Evolutionary conservation across 2,888 invertebrate species (phyloP).

Genomic region (Trichopoda pennipes): DNA sequence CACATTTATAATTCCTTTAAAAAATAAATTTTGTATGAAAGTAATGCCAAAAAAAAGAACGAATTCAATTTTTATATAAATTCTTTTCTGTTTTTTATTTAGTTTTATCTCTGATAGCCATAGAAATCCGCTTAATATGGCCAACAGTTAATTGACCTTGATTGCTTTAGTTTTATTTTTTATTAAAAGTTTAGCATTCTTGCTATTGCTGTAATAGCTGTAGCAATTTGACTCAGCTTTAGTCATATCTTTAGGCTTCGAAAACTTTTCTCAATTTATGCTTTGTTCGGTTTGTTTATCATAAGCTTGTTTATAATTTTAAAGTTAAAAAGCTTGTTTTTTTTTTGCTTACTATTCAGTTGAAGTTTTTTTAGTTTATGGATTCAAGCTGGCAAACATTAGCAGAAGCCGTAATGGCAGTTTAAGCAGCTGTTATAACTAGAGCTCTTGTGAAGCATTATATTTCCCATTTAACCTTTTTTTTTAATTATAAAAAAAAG

Average conservation of each 20-base stretch:
- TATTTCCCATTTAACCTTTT: slow-evolving; percentile 20
- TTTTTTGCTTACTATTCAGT: neutral
- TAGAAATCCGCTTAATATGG: slow-evolving; percentile 73
- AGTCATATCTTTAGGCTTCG: neutral
- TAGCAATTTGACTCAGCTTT: slow-evolving; percentile 42
- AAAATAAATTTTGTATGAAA: neutral
- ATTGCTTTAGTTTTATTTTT: slow-evolving; percentile 73
- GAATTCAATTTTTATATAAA: too few relatives aligned
- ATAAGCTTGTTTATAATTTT: neutral
- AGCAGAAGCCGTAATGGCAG: neutral
- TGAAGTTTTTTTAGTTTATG: slow-evolving; percentile 1
- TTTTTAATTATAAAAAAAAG: too few relatives aligned
- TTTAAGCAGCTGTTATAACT: neutral
- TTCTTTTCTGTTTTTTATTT: neutral
- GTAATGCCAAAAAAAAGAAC: neutral
- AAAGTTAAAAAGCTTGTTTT: slow-evolving; percentile 2
- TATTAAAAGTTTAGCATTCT: slow-evolving; percentile 23
- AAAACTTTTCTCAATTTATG: slow-evolving; percentile 24
- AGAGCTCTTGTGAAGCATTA: slow-evolving; percentile 15
- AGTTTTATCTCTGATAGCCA: slow-evolving; percentile 7
- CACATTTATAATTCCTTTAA: too few relatives aligned
- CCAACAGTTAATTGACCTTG: slow-evolving; percentile 79
- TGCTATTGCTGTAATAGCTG: slow-evolving; percentile 16
- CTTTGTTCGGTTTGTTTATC: slow-evolving; percentile 34
- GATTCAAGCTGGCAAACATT: slow-evolving; percentile 13